Evolutionary conservation across 1,140 invertebrate species (phyloP).

Genomic region (Trichonephila clavipes): DNA sequence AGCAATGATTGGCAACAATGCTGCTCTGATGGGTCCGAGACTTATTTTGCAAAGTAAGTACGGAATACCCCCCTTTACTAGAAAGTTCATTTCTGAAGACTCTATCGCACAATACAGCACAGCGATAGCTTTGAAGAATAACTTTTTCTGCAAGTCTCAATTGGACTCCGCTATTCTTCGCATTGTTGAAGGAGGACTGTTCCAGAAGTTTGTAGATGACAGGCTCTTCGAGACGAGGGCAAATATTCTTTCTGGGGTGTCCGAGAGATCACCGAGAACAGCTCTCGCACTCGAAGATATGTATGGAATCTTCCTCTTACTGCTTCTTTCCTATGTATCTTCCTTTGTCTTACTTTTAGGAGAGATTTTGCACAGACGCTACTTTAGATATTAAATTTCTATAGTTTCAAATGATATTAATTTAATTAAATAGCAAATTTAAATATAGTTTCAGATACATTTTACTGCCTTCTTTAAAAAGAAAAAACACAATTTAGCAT

Average conservation of each 20-base stretch:
- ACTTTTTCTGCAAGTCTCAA: neutral
- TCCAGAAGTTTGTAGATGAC: neutral
- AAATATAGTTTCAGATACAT: no score
- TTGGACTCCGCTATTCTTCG: neutral
- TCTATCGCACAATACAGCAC: neutral
- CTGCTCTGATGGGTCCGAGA: neutral
- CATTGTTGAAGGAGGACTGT: neutral
- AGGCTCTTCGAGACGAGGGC: neutral
- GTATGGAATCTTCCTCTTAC: neutral
- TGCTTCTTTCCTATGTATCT: neutral
- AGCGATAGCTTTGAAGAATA: neutral
- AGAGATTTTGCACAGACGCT: neutral
- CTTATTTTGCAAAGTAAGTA: neutral
- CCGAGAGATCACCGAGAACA: neutral
- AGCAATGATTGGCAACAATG: neutral
- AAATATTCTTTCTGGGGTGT: neutral
- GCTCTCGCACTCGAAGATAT: neutral
- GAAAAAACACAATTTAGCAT: no score
- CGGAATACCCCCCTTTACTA: neutral
- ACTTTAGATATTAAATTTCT: no score
- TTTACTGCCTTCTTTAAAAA: no score
- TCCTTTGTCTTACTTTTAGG: neutral
- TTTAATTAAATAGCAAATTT: no score
- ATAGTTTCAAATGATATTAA: no score
- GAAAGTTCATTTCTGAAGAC: conserved; percentile 3